Evolutionary conservation across 2,888 invertebrate genomes (phyloP).

Genomic region (Rugalucina vietnamica): DNA sequence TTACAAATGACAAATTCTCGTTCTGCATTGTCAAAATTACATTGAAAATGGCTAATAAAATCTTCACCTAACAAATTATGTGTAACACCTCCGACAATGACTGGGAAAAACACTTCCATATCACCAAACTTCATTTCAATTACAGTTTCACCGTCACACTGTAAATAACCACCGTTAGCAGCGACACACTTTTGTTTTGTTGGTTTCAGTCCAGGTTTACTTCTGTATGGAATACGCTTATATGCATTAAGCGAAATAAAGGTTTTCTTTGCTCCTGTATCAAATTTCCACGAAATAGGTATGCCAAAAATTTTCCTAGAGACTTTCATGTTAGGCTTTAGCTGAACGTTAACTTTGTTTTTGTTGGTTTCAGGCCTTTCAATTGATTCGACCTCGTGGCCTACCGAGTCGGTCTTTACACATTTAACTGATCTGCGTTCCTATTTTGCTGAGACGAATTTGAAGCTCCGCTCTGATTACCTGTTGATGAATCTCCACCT

Average conservation of each 20-base stretch:
- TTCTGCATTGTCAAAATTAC: not conserved
- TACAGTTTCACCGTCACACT: constrained; percentile 18
- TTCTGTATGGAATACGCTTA: not conserved
- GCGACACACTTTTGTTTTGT: not conserved
- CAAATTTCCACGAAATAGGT: constrained; percentile 27
- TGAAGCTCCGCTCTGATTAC: not conserved
- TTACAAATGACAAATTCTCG: not conserved
- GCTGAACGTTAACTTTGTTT: not conserved
- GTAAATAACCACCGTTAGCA: not conserved
- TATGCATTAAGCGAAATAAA: not conserved
- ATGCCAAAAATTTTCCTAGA: constrained; percentile 7
- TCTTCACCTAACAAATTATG: constrained; percentile 15
- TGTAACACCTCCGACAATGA: constrained; percentile 35
- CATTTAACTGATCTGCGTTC: not conserved
- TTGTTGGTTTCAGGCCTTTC: not conserved
- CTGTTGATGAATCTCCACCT: not conserved
- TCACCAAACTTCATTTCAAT: constrained; percentile 9
- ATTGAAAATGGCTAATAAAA: constrained; percentile 26
- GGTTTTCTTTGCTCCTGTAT: constrained; percentile 30
- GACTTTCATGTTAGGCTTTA: constrained; percentile 12
- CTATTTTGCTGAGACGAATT: not conserved
- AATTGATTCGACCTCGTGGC: not conserved
- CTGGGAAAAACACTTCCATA: constrained; percentile 17
- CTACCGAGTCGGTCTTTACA: constrained; percentile 21
- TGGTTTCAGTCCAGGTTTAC: constrained; percentile 9